Base-by-base conservation (phyloP, 2,888 invertebrate genomes). In the Lingula anatina region DNA sequence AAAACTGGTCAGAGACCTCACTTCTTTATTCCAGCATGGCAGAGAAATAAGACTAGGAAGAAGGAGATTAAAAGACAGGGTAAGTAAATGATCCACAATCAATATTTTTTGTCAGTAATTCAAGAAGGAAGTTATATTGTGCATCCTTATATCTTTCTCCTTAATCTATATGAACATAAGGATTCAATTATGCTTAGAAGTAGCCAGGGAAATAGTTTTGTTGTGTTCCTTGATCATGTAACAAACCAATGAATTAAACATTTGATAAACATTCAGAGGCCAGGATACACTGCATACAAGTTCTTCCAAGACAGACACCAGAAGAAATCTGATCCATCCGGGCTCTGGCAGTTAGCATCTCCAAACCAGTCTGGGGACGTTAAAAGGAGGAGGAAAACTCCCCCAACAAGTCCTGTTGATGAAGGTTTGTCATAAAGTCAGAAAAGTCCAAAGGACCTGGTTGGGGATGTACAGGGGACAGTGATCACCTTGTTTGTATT, bases 11-110 rank as follows among this genome's bases (percentile, higher is more conserved):
- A n/a, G n/a, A n/a, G n/a, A n/a, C n/a, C n/a, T n/a, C n/a, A n/a
- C n/a, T n/a, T 39, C 31, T 44, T 5, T 35, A 21, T 44, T 45
- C 3, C 20, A 49, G 52, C 41, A 44, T 35, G 69, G 70, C n/a
- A 57, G 89, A 55, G 89, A 89, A 75, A 89, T 90, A 51, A 81
- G 89, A 20, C 87, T 88, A 46, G 92, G 92, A 0, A 87, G 91
- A 60, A 81, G 93, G 47, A 82, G 89, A 54, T 81, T 90, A 53
- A 81, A 87, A 36, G 87, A 88, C 41, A 89, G 90, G 60, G 73
- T 73, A 57, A 55, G 53, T 56, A 35, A 3, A 47, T n/a, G n/a
- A n/a, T n/a, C n/a, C n/a, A n/a, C n/a, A n/a, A n/a, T n/a, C n/a
- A n/a, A n/a, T n/a, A n/a, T n/a, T n/a, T n/a, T n/a, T n/a, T n/a